Evolutionary conservation across 2,888 invertebrate species (phyloP), one percentile per base, ranked within the genome.

Genomic region (Hirtodrosophila cameraria): DNA sequence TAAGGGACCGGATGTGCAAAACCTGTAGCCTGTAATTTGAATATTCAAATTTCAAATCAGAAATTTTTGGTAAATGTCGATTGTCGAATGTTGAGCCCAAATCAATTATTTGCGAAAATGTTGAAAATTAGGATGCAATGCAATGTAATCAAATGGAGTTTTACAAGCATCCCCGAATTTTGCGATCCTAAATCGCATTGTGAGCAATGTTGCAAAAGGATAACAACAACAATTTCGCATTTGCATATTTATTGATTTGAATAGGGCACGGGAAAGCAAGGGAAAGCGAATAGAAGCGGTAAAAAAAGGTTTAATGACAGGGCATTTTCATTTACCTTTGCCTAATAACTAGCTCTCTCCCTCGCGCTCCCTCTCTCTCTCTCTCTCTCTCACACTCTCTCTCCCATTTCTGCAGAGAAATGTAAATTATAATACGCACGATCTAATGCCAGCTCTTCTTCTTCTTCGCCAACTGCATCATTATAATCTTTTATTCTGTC

Each of bases 21-120:
- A 53, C 60, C 48, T 54, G 52, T 41, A 67, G 48, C 33, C 43
- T 78, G 68, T 84, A 81, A 81, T 81, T 81, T 86, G 72, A 81
- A 81, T 81, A 81, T 81, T 84, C 78, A 78, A 81, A 81, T 77
- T 80, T 71, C 31, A 7, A 31, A 57, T 43, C 11, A 27, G n/a
- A 30, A 52, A 50, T 62, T 16, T 13, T 15, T 2, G 33, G 35
- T 23, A 28, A 57, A 48, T 46, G 49, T 31, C 55, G 38, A 50
- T 39, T 66, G 50, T 13, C 31, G 43, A 61, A 58, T 80, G 78
- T 50, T 53, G 55, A 72, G 52, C 61, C 31, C 55, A 66, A 77
- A 86, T 86, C 74, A 86, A 86, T 86, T 84, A 86, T 86, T 84
- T 84, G 82, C 84, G 25, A 76, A 86, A 78, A 77, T 74, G 45